A percentile compares a stretch with the other conserved stretches of the same genome.
Evolutionary conservation across 2,888 invertebrate species (phyloP).

Genomic region (Spilarctia lutea): DNA sequence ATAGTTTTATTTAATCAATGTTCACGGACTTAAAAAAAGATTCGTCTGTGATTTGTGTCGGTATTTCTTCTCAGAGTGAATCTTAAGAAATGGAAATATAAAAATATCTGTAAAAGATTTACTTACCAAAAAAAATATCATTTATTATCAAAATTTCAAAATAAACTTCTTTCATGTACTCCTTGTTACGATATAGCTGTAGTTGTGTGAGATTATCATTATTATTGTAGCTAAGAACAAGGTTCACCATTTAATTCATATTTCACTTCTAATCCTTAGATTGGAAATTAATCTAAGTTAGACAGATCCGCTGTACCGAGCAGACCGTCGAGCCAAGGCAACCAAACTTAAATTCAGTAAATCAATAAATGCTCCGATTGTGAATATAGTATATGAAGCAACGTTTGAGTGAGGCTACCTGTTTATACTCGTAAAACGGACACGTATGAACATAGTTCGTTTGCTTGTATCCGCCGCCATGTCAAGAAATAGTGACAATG

Average conservation of each 20-base stretch:
- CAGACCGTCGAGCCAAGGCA: conserved; percentile 8
- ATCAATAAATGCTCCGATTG: background rate
- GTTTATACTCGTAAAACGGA: background rate
- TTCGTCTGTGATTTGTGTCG: no score
- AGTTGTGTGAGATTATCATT: no score
- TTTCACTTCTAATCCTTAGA: conserved; percentile 28
- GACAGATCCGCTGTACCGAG: conserved; percentile 11
- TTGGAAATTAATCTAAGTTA: conserved; percentile 27
- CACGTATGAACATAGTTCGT: conserved; percentile 39
- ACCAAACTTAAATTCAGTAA: background rate
- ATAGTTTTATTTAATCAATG: no score
- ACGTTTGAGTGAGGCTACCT: background rate
- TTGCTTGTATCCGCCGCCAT: conserved; percentile 48
- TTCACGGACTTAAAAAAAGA: no score
- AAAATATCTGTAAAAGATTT: no score
- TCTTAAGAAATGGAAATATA: no score
- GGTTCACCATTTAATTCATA: background rate
- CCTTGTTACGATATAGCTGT: background rate
- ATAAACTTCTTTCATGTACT: background rate
- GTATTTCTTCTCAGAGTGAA: no score
- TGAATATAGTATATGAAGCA: background rate
- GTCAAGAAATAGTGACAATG: conserved; percentile 62
- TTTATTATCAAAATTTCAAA: background rate
- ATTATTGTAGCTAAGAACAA: background rate
- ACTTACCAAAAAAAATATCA: no score